Base-by-base conservation (phyloP, 1,140 invertebrate species). In the Drosophila teissieri region DNA sequence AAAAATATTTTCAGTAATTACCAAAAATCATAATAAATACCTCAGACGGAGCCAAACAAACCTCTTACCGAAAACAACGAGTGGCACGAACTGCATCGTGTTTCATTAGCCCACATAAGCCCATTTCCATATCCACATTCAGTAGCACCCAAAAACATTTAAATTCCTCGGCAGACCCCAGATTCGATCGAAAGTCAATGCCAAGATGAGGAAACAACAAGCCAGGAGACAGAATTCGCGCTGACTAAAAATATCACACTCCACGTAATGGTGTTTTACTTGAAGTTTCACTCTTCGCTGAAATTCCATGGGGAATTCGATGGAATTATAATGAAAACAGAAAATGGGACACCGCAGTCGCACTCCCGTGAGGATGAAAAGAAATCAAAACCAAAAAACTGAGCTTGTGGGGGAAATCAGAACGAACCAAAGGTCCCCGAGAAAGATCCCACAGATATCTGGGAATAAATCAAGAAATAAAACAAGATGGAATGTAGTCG, bases 171-270 rank as follows among this genome's bases (percentile, higher is more conserved):
- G n/a, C 7, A 36, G 11, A 64, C 17, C 22, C 34, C 24, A 12
- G 34, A 39, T 14, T n/a, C 12, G 10, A 34, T 15, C 39, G 4
- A 51, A 74, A 64, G 31, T 55, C 57, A 74, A 74, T 51, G 55
- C 54, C 44, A 51, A 73, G 56, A 15, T 19, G 31, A 15, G 19
- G 15, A 56, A 40, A 55, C 17, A 70, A 70, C 19, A 1, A 36
- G 49, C 40, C 36, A 49, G 15, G 15, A 15, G 24, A 7, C 6
- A 56, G 36, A 49, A 75, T 81, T 86, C 44, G 55, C 65, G 78
- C 62, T 61, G 65, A 60, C 83, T 86, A 79, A 88, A 82, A 86
- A 81, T 31, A 86, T 78, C 52, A 73, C 22, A 57, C n/a, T 12
- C 24, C 31, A 14, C 37, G 27, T 49, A 19, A 8, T 27, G 60